Conservation (phyloP, 2,888 invertebrate species). For the Oscheius onirici region DNA sequence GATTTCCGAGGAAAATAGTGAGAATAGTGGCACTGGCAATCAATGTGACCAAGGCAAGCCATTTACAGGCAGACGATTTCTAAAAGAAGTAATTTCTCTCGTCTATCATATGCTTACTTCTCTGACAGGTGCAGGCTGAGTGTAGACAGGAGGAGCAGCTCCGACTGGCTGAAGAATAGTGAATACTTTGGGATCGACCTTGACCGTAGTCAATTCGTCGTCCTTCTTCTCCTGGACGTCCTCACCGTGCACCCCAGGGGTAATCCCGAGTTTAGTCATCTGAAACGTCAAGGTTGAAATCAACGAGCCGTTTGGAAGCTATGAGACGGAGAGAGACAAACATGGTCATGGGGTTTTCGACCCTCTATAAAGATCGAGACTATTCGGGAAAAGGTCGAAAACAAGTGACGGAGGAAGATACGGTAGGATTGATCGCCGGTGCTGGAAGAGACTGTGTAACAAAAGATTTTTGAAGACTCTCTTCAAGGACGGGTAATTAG, state of each 20-base stretch:
- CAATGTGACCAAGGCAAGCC: slow-evolving; percentile 9
- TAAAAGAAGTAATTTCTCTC: neutral
- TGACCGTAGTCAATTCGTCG: slow-evolving; percentile 42
- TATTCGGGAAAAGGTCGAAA: neutral
- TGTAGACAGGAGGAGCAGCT: slow-evolving; percentile 4
- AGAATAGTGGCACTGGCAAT: slow-evolving; percentile 16
- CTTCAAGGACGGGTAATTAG: neutral
- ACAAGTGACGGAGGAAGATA: neutral
- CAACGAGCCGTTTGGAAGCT: neutral
- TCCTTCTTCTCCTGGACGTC: slow-evolving; percentile 30
- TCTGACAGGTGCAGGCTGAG: neutral
- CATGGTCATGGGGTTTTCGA: neutral
- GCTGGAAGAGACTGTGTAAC: neutral
- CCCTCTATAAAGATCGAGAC: neutral
- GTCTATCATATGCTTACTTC: slow-evolving; percentile 3
- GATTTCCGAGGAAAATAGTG: slow-evolving; percentile 4
- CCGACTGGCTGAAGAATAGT: slow-evolving; percentile 49
- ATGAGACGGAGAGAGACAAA: neutral
- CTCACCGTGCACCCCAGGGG: slow-evolving; percentile 47
- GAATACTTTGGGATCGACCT: slow-evolving; percentile 53
- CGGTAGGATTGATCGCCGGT: neutral
- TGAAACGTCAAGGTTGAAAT: slow-evolving; percentile 6
- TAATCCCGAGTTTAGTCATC: slow-evolving; percentile 54
- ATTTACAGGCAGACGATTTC: slow-evolving; percentile 13
- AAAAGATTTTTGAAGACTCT: neutral